phyloP scores from a whole-genome alignment of 2,113 vertebrate species.

The Macquaria australasica region DNA sequence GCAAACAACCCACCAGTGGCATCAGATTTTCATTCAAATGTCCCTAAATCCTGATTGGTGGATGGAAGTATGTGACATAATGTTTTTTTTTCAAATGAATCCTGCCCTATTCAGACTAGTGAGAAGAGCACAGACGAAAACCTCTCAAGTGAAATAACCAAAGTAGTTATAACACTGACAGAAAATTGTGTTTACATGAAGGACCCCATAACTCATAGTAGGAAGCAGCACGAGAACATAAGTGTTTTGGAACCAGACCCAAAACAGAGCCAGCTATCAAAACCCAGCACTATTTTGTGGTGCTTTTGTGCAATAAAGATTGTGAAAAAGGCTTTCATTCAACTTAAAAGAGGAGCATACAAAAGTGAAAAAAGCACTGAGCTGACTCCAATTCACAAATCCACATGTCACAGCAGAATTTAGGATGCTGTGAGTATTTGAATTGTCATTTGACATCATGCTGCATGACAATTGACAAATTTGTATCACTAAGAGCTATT shows the following conservation, averaged over 20 bases:
- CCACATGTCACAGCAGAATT: background rate
- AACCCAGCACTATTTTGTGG: background rate
- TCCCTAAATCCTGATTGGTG: background rate
- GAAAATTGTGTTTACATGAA: background rate
- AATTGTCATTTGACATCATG: slow-evolving; percentile 13
- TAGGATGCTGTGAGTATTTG: background rate
- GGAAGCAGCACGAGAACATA: background rate
- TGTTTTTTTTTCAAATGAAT: background rate
- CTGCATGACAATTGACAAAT: slow-evolving; percentile 19
- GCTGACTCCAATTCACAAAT: background rate
- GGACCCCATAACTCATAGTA: background rate
- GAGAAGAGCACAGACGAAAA: background rate
- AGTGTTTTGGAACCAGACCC: background rate
- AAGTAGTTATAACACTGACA: background rate
- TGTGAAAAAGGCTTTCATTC: background rate
- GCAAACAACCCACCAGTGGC: background rate
- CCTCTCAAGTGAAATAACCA: background rate
- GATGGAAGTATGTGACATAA: background rate
- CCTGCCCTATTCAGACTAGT: background rate
- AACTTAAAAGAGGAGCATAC: background rate
- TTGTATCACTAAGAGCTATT: slow-evolving; percentile 14
- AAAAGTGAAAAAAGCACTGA: background rate
- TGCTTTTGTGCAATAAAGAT: background rate
- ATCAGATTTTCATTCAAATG: background rate
- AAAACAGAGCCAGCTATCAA: background rate